Evolutionary conservation across 1,140 invertebrate species (phyloP), one percentile per base, ranked within the genome.

Genomic region (Drosophila kikkawai): DNA sequence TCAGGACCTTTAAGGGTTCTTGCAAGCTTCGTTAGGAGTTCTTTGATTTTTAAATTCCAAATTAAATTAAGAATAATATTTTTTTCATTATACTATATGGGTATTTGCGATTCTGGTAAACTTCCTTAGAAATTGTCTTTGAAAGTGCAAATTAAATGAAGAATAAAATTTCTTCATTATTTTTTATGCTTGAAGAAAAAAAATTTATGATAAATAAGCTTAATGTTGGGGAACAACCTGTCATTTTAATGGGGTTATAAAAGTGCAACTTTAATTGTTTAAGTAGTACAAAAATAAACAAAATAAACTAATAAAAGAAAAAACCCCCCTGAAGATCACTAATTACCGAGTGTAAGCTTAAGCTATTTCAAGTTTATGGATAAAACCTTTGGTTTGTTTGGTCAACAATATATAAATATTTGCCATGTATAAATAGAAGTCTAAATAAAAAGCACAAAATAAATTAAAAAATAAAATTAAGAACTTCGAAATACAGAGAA

Each of bases 371-470:
- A 17, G 51, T 32, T 32, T 41, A 32, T 17, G 26, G 34, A 17
- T 13, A 37, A 37, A 55, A 55, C 51, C 51, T 55, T 37, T 37
- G 51, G 4, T 55, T 37, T 55, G 51, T 29, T 51, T 51, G 1
- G 7, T 19, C 15, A 29, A 22, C 26, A 64, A 12, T 41, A 36
- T 11, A 4, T 26, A 34, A 34, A 34, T 61, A 65, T 65, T 65
- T 42, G 29, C 17, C 2, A 57, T n/a, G 29, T 19, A 7, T 11
- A 44, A 36, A 65, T 17, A 34, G 12, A 42, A 12, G 13, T 0
- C 9, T 9, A 5, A 2, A 22, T 22, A 19, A 7, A 36, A 55
- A 55, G 17, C 7, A 13, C 17, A 3, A 2, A 6, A 13, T 15
- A 15, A 7, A 22, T 32, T 22, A 2, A 32, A 32, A 17, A 32